Base-by-base conservation (phyloP, 2,888 invertebrate genomes). In the Gastrophysa polygoni region DNA sequence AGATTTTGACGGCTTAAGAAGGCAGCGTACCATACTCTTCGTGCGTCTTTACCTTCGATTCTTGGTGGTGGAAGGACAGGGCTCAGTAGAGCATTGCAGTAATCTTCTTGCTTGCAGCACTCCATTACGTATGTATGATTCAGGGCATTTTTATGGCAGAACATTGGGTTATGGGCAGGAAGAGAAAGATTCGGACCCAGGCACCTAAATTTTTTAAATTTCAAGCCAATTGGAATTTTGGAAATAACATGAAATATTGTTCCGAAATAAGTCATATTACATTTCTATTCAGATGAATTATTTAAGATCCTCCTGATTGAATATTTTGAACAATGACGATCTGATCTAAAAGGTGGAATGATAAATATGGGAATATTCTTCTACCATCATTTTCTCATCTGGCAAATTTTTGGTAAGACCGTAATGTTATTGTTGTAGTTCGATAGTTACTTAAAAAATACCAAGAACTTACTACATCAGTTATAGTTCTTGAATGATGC, bases 141-240 rank as follows among this genome's bases (percentile, higher is more conserved):
- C 84, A 86, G 85, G 84, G 86, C 85, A 84, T 87, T 87, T 83
- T 89, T 87, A 84, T 89, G 88, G 87, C 92, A 92, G 86, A 89
- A 86, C 87, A 92, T 87, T 83, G 91, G 90, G 82, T 91, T 91
- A 86, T 90, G 89, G 83, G 87, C 86, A 82, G 91, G 91, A 82
- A 90, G 86, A 84, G 88, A 85, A 82, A 89, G 85, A 82, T 84
- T 85, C 84, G 85, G 86, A 82, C 87, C 86, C 87, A 91, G 87
- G 85, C 92, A 92, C 88, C 92, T 92, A 78, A 70, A 79, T 75
- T 68, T 82, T 18, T 46, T 24, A 24, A 24, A 24, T 38, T 43
- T 84, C 84, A 84, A 84, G 43, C 56, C 44, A 59, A 51, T 63
- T 58, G 52, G 43, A 46, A 52, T 51, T 59, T 59, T 50, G 38